Conservation (phyloP, 2,888 invertebrate species). For the Leptopterna dolabrata region DNA sequence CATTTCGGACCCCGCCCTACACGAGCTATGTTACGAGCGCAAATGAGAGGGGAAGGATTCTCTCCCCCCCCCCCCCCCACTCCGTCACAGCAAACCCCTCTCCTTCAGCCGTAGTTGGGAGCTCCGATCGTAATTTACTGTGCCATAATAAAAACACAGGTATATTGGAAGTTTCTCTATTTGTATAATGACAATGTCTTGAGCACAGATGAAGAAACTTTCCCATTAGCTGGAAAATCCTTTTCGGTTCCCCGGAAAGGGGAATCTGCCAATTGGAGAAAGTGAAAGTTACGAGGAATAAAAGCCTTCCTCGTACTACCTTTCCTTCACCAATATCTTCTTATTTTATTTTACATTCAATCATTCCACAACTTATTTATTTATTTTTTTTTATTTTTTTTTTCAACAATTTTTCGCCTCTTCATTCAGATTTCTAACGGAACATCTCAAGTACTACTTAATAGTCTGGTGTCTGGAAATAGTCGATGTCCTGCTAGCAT, state of each 20-base stretch:
- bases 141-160: background rate
- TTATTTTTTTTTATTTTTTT: background rate
- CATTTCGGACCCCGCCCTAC: slow-evolving; percentile 40
- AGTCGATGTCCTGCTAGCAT: too few species aligned
- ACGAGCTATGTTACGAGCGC: slow-evolving; percentile 24
- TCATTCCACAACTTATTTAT: background rate
- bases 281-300: background rate
- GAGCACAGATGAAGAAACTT: slow-evolving; percentile 14
- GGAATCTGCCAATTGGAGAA: background rate
- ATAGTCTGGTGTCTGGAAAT: too few species aligned
- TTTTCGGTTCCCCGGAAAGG: background rate
- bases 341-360: background rate
- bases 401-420: background rate
- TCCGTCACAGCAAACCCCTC: background rate
- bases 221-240: background rate
- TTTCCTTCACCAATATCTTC: background rate
- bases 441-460: too few species aligned
- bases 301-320: background rate
- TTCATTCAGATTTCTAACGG: too few species aligned
- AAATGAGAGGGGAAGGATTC: background rate
- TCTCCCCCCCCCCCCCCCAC: background rate
- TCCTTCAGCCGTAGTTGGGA: background rate
- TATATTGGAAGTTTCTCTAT: background rate
- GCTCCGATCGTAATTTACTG: background rate
- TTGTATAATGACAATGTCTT: background rate